These are phyloP conservation scores for Mythimna loreyi DNA, from an alignment of 2,888 invertebrate genomes.

Conservation along the genomic window DNA sequence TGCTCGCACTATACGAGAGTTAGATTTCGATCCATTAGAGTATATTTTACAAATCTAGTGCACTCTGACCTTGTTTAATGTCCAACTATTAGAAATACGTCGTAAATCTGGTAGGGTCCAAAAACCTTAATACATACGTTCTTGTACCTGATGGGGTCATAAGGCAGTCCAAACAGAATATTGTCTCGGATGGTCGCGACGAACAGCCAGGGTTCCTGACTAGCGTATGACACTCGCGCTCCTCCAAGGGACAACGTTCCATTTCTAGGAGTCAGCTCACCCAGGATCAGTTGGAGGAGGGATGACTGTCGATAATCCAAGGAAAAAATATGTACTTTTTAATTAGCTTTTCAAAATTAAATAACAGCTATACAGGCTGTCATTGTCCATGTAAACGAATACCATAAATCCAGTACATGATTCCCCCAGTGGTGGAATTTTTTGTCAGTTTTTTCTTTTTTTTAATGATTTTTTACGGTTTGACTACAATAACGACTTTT, in stretches of 20 bases:
- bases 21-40: background rate
- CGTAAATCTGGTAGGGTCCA: background rate
- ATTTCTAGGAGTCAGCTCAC: conserved; percentile 92
- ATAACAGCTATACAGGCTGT: background rate
- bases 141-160: conserved; percentile 87
- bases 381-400: too few species aligned
- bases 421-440: too few species aligned
- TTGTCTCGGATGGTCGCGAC: conserved; percentile 94
- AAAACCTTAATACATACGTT: conserved; percentile 75
- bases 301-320: conserved; percentile 87
- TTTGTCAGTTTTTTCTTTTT: too few species aligned
- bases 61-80: background rate
- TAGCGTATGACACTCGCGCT: conserved; percentile 92
- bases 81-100: too few species aligned
- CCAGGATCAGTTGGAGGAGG: conserved; percentile 92
- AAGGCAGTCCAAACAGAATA: conserved; percentile 94
- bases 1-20: background rate
- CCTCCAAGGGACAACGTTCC: conserved; percentile 92
- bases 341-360: background rate
- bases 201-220: conserved; percentile 96
- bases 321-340: background rate
- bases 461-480: too few species aligned
- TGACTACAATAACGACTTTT: too few species aligned
- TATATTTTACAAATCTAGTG: background rate
- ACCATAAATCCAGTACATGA: too few species aligned